Evolutionary conservation across 1,140 invertebrate species (phyloP), one percentile per base, ranked within the genome.

Genomic region (Bradynema listronoti): DNA sequence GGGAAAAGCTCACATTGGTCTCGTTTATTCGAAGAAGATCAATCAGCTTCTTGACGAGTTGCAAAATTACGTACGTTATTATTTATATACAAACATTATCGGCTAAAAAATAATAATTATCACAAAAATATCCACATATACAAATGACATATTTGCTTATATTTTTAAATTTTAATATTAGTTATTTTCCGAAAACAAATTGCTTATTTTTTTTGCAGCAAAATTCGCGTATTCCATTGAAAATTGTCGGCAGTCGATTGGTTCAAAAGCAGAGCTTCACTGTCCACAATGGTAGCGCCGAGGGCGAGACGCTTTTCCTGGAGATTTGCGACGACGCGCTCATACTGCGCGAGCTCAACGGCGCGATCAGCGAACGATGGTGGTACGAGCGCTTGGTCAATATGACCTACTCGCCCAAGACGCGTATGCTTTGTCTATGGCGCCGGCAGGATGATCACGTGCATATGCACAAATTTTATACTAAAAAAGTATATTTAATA

Each of bases 381-480:
- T 99, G 93, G 92, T 99, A 91, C 81, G 94, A 99, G 78, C 83
- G 92, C 52, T 82, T 99, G 24, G 91, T 99, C 9, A 99, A 99
- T 77, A 97, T 99, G 91, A 97, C 93, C 0, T 99, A 93, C 79
- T 93, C 91, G 70, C 95, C 65, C 27, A 97, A 96, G 81, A 97
- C 89, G 71, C 89, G 90, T 80, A 88, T 97, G 14, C 82, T 99
- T 46, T 98, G 93, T 81, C 83, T 98, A 42, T 98, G 93, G 91
- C 45, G 81, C 39, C 79, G 81, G 61, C 72, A 79, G 56, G 79
- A 80, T 16, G 81, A 81, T 53, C 79, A 82, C 63, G 81, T 82
- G 0, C 88, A 96, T 74, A 84, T 98, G 52, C 90, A 96, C 80
- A 96, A 98, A 83, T 99, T 97, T 81, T 95, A 97, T 78, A 96